A percentile compares a stretch with the other conserved stretches of the same genome.
Conservation (phyloP, 2,113 vertebrate species). For the Syngnathus floridae region DNA sequence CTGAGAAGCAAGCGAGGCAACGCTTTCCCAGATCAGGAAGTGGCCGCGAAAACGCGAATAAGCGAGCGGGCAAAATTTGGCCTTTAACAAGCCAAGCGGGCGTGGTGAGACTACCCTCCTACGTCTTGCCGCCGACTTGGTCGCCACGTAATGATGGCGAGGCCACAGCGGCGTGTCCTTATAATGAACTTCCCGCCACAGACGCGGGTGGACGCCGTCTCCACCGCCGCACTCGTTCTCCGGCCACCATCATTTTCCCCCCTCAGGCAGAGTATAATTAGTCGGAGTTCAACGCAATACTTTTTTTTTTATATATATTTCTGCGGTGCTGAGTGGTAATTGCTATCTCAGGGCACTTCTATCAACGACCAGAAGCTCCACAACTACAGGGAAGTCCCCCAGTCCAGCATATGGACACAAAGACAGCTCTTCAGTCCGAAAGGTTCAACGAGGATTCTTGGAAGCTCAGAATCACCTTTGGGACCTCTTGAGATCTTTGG, state of each 20-base stretch:
- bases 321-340: neutral
- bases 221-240: neutral
- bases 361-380: neutral
- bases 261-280: conserved; percentile 1
- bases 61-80: conserved; percentile 15
- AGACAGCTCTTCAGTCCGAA: neutral
- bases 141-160: conserved; percentile 45
- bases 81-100: conserved; percentile 55
- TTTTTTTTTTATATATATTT: neutral
- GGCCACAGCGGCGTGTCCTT: conserved; percentile 18
- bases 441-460: neutral
- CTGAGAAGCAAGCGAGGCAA: conserved; percentile 48
- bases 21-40: conserved; percentile 48
- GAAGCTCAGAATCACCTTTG: neutral
- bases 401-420: neutral
- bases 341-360: conserved; percentile 2
- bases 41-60: conserved; percentile 23
- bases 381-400: neutral
- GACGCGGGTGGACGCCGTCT: neutral
- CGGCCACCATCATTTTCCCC: neutral
- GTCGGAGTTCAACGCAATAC: neutral
- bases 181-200: conserved; percentile 18
- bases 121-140: conserved; percentile 42
- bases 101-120: conserved; percentile 39
- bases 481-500: neutral